Conservation (phyloP, 37 sponge, comb jelly and placozoan genomes). For the Cliona cf. orientalis region DNA sequence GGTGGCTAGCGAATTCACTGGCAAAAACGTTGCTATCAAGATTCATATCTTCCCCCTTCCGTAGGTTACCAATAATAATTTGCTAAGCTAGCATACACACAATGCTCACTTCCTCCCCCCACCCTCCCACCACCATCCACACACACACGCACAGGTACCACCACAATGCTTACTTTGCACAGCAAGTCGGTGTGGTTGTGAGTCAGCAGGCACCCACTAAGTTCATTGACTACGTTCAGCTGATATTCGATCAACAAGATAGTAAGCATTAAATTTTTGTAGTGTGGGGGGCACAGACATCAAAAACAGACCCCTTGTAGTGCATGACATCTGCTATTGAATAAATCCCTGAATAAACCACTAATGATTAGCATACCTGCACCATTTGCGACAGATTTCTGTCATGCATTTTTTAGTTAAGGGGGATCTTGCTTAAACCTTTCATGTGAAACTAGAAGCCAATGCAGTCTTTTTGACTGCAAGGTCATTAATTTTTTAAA, state of each 20-base stretch:
- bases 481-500: too few species aligned
- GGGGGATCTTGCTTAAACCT: too few species aligned
- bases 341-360: too few species aligned
- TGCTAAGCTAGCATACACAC: neutral
- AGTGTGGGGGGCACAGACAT: too few species aligned
- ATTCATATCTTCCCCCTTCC: conserved; percentile 64
- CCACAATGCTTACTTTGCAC: conserved; percentile 69
- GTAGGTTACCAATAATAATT: conserved; percentile 10
- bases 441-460: too few species aligned
- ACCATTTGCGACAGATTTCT: too few species aligned
- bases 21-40: conserved; percentile 25
- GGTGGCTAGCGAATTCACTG: conserved; percentile 7
- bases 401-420: too few species aligned
- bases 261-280: conserved; percentile 26
- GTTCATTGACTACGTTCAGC: conserved; percentile 31
- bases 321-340: too few species aligned
- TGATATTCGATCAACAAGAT: conserved; percentile 55
- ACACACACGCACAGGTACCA: conserved; percentile 50
- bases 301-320: too few species aligned
- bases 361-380: too few species aligned
- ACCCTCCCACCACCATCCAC: neutral
- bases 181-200: conserved; percentile 46
- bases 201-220: neutral
- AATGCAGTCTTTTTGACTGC: too few species aligned
- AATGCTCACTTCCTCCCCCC: neutral